Evolutionary conservation across 2,113 vertebrate species (phyloP).

Genomic region (Pseudopodoces humilis): DNA sequence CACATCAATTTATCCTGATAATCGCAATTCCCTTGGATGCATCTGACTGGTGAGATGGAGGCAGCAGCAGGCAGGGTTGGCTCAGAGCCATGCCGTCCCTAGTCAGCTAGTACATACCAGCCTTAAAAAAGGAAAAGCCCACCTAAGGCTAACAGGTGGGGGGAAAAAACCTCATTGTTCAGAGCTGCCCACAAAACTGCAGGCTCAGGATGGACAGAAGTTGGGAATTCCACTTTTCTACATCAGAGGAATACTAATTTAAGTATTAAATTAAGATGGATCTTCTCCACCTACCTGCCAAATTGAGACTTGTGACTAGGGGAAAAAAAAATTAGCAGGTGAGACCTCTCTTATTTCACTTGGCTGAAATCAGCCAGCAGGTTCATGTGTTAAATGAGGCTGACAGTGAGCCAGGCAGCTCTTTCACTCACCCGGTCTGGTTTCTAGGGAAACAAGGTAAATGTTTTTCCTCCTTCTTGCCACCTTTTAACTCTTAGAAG

Average conservation of each 20-base stretch:
- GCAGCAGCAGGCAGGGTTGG: not conserved
- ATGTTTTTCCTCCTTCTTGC: slow-evolving; percentile 30
- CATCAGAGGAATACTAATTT: not conserved
- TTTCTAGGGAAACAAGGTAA: slow-evolving; percentile 64
- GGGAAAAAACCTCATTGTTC: not conserved
- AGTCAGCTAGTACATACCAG: accelerated
- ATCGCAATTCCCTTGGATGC: not conserved
- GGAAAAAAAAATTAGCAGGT: not conserved
- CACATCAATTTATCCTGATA: not conserved
- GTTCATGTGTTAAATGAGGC: slow-evolving; percentile 12
- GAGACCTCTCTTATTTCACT: not conserved
- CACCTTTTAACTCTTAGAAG: not conserved
- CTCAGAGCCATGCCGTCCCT: accelerated
- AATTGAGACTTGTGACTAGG: not conserved
- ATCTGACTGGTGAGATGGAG: not conserved
- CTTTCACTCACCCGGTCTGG: slow-evolving; percentile 1
- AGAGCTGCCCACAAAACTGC: not conserved
- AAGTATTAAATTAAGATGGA: not conserved
- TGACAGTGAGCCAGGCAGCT: slow-evolving; percentile 3
- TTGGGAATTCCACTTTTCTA: not conserved
- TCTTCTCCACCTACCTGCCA: not conserved
- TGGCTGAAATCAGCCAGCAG: not conserved
- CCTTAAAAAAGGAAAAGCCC: not conserved
- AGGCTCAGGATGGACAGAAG: not conserved
- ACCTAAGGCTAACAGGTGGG: not conserved